These are phyloP conservation scores for Parnassius glacialis DNA, from an alignment of 2,888 invertebrate species.

Conservation along the genomic window DNA sequence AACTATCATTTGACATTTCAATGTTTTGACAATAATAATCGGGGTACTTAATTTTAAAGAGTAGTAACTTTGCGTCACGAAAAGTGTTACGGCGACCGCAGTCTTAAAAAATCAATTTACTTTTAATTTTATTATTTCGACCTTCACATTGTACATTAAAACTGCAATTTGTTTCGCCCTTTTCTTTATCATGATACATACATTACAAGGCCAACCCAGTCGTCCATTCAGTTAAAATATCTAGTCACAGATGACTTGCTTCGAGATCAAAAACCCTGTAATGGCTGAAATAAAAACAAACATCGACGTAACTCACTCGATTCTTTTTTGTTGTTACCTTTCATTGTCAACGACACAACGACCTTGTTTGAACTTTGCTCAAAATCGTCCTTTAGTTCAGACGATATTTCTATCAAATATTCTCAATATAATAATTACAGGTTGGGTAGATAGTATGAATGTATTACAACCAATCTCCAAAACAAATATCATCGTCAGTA, in stretches of 20 bases:
- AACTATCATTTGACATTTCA: neutral
- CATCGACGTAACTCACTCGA: neutral
- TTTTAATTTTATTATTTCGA: constrained; percentile 5
- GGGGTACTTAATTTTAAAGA: neutral
- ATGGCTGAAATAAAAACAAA: neutral
- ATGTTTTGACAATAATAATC: neutral
- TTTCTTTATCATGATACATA: constrained; percentile 11
- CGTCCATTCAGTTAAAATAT: constrained; percentile 12
- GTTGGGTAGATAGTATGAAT: too few relatives aligned
- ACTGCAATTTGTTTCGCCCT: constrained; percentile 28
- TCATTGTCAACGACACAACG: neutral
- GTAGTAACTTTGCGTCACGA: too few relatives aligned
- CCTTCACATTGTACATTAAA: constrained; percentile 32
- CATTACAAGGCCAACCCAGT: neutral
- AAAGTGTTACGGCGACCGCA: too few relatives aligned
- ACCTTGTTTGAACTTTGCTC: too few relatives aligned
- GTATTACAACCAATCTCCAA: too few relatives aligned
- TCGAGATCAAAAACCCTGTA: constrained; percentile 8
- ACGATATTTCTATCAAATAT: too few relatives aligned
- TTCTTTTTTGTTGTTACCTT: neutral
- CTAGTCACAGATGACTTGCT: constrained; percentile 13
- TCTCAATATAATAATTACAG: too few relatives aligned
- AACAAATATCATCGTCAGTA: too few relatives aligned
- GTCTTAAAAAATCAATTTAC: neutral
- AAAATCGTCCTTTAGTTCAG: too few relatives aligned